A percentile compares a stretch with the other conserved stretches of the same genome.
Evolutionary conservation across 2,888 invertebrate genomes (phyloP).

Genomic region (Stomorhina lunata): DNA sequence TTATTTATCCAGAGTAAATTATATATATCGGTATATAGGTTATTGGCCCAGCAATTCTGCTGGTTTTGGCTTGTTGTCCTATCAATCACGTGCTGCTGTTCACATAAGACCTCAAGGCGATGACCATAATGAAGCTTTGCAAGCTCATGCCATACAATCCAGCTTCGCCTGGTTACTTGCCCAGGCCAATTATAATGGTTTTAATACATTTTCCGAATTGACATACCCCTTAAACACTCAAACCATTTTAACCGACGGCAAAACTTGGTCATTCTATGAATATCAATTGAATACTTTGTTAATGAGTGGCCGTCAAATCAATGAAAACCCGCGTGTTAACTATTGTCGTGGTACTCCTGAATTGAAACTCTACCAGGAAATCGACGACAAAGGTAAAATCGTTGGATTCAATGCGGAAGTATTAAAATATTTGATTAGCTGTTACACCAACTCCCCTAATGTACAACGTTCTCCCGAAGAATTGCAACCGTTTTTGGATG

Average conservation of each 20-base stretch:
- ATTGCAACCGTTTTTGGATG: constrained; percentile 87
- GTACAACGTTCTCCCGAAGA: constrained; percentile 82
- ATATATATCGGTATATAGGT: constrained; percentile 80
- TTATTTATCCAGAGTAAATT: not conserved
- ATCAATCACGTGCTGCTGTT: constrained; percentile 85
- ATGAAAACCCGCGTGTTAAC: constrained; percentile 86
- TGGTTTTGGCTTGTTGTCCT: constrained; percentile 89
- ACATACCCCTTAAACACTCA: constrained; percentile 95
- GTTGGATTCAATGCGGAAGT: constrained; percentile 90
- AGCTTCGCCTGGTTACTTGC: constrained; percentile 90
- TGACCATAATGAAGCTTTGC: constrained; percentile 84
- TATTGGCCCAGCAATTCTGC: constrained; percentile 91
- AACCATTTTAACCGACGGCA: constrained; percentile 93
- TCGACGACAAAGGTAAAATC: constrained; percentile 85
- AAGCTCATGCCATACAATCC: constrained; percentile 87
- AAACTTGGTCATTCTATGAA: constrained; percentile 90
- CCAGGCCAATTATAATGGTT: constrained; percentile 92
- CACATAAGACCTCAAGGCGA: constrained; percentile 79
- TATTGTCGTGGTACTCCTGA: constrained; percentile 89
- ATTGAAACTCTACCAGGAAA: constrained; percentile 86
- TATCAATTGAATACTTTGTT: constrained; percentile 95
- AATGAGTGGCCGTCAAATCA: constrained; percentile 83
- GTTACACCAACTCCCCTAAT: constrained; percentile 86
- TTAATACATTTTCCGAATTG: constrained; percentile 93
- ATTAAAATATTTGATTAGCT: constrained; percentile 86